A percentile compares a stretch with the other conserved stretches of the same genome.
phyloP scores from a whole-genome alignment of 2,888 invertebrate species.

The Galerucella calmariensis region DNA sequence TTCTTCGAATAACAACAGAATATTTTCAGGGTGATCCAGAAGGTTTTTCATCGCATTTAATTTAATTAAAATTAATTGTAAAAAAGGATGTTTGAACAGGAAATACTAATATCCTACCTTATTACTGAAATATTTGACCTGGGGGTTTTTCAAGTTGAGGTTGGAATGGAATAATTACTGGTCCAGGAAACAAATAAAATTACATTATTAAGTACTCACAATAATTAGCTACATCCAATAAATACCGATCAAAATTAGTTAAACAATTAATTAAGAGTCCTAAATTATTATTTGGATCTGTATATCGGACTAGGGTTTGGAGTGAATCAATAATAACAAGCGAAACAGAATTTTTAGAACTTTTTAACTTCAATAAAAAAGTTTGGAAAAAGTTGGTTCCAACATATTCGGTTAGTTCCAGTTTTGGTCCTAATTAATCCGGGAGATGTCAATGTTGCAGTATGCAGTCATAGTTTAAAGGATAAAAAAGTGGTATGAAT shows the following conservation, averaged over 20 bases:
- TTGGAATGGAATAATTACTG: not conserved
- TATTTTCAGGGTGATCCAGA: not conserved
- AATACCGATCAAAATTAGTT: not conserved
- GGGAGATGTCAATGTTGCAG: too few species aligned
- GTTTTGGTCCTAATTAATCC: too few species aligned
- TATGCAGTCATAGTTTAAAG: too few species aligned
- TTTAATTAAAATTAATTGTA: not conserved
- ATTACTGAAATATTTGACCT: not conserved
- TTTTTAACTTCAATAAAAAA: too few species aligned
- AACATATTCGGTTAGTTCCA: too few species aligned
- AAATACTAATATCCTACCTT: not conserved
- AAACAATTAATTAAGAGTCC: not conserved
- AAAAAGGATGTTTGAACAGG: not conserved
- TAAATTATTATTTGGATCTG: not conserved
- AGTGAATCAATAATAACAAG: too few species aligned
- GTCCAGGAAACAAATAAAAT: not conserved
- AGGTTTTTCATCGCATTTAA: not conserved
- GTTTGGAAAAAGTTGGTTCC: too few species aligned
- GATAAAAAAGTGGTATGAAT: too few species aligned
- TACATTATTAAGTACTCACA: not conserved
- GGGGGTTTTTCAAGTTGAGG: too few species aligned
- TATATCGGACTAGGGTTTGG: not conserved
- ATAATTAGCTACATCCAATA: not conserved
- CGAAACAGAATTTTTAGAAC: too few species aligned
- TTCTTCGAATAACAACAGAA: constrained; percentile 23